Conservation (phyloP, 1,140 invertebrate species). For the Drosophila ironensis region DNA sequence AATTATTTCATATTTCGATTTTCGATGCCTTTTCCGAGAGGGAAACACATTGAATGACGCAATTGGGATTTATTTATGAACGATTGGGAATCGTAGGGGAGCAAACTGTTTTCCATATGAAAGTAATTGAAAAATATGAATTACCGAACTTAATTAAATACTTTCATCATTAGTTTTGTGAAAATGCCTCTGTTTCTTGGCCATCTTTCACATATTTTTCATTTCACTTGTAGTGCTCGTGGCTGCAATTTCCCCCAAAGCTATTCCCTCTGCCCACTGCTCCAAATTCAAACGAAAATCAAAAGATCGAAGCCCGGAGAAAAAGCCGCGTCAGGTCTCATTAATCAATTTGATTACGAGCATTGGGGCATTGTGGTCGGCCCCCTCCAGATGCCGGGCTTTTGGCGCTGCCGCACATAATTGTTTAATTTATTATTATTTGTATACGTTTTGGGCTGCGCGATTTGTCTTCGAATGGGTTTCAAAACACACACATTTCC, state of each 20-base stretch:
- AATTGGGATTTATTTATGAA: slow-evolving; percentile 46
- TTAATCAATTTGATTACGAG: slow-evolving; percentile 78
- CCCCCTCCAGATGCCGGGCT: slow-evolving; percentile 16
- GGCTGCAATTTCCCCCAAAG: not conserved
- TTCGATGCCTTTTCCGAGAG: slow-evolving; percentile 33
- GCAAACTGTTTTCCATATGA: too few species aligned
- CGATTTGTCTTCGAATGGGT: slow-evolving; percentile 69
- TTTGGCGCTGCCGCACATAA: slow-evolving; percentile 48
- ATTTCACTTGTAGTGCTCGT: not conserved
- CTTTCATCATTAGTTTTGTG: too few species aligned
- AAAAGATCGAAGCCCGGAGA: not conserved
- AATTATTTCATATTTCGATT: too few species aligned
- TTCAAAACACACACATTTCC: slow-evolving; percentile 60
- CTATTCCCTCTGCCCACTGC: slow-evolving; percentile 8
- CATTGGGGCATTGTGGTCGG: slow-evolving; percentile 38
- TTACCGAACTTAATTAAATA: not conserved
- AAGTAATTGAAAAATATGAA: not conserved
- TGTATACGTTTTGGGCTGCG: slow-evolving; percentile 49
- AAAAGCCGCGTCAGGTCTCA: slow-evolving; percentile 53
- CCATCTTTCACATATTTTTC: not conserved
- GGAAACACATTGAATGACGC: slow-evolving; percentile 15
- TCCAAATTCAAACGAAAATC: slow-evolving; percentile 33
- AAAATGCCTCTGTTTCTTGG: too few species aligned
- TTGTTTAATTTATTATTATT: slow-evolving; percentile 81
- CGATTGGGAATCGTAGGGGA: slow-evolving; percentile 23